These are phyloP conservation scores for Dryadula phaetusa DNA, from an alignment of 2,888 invertebrate species.

Conservation along the genomic window DNA sequence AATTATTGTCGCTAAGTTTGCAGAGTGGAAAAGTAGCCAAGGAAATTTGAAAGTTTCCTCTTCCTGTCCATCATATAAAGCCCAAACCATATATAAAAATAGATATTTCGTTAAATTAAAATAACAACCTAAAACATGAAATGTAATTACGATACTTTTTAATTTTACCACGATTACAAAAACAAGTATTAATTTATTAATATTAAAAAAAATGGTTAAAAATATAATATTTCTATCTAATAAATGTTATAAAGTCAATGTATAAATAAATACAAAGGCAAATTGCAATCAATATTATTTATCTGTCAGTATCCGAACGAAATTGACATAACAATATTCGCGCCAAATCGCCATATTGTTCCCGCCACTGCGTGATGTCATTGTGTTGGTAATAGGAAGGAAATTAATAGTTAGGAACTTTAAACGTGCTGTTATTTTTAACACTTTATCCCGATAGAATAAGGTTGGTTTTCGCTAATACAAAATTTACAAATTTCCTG, in stretches of 20 bases:
- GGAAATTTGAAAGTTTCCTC: too few species aligned
- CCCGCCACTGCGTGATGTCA: constrained; percentile 68
- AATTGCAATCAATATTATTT: constrained; percentile 24
- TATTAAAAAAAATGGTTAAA: too few species aligned
- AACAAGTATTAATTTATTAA: too few species aligned
- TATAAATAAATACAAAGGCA: background rate
- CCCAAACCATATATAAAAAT: too few species aligned
- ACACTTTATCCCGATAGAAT: constrained; percentile 43
- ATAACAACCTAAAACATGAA: too few species aligned
- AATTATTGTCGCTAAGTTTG: too few species aligned
- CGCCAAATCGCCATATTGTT: constrained; percentile 72
- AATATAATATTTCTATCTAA: too few species aligned
- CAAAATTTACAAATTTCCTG: constrained; percentile 43
- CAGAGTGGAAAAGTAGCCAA: too few species aligned
- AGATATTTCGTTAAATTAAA: too few species aligned
- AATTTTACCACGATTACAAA: too few species aligned
- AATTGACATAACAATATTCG: constrained; percentile 72
- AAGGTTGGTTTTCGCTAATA: constrained; percentile 49
- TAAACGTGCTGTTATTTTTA: constrained; percentile 46
- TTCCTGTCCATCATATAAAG: too few species aligned
- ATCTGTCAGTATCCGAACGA: constrained; percentile 52
- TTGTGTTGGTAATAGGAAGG: constrained; percentile 75
- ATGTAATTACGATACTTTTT: too few species aligned
- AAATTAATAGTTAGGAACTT: constrained; percentile 73
- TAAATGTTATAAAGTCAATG: background rate